Conservation (phyloP, 2,797 vertebrate species). For the Oreonectes daqikongensis region DNA sequence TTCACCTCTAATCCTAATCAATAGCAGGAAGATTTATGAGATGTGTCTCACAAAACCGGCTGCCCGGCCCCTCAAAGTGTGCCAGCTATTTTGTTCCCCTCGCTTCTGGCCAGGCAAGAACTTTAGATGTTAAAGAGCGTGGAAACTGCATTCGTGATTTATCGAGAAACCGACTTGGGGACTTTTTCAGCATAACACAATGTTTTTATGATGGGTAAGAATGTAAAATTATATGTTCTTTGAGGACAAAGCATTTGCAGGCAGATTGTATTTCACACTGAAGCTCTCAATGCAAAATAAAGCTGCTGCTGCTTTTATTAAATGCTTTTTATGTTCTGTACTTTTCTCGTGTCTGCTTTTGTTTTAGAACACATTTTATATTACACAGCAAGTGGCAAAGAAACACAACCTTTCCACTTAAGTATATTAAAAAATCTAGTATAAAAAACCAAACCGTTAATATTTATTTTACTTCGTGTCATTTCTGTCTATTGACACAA, state of each 20-base stretch:
- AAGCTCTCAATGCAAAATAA: constrained; percentile 59
- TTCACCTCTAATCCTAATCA: constrained; percentile 74
- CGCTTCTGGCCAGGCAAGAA: background rate
- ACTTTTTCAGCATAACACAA: constrained; percentile 3
- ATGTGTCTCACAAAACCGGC: constrained; percentile 15
- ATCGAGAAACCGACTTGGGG: background rate
- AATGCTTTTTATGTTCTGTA: constrained; percentile 52
- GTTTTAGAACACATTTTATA: too few species aligned
- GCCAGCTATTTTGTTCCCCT: background rate
- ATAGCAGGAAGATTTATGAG: constrained; percentile 59
- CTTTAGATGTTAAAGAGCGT: background rate
- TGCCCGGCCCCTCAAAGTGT: background rate
- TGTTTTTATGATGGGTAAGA: constrained; percentile 2
- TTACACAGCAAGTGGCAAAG: too few species aligned
- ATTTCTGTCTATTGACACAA: background rate
- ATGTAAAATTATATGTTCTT: constrained; percentile 4
- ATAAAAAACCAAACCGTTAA: background rate
- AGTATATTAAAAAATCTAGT: too few species aligned
- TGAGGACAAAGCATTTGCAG: background rate
- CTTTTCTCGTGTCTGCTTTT: background rate
- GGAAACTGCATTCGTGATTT: background rate
- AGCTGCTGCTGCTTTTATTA: constrained; percentile 58
- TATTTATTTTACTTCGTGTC: background rate
- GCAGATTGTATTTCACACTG: constrained; percentile 40
- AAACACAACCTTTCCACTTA: too few species aligned